phyloP scores from a whole-genome alignment of 2,888 invertebrate species.

The Monoplex corrugatus region DNA sequence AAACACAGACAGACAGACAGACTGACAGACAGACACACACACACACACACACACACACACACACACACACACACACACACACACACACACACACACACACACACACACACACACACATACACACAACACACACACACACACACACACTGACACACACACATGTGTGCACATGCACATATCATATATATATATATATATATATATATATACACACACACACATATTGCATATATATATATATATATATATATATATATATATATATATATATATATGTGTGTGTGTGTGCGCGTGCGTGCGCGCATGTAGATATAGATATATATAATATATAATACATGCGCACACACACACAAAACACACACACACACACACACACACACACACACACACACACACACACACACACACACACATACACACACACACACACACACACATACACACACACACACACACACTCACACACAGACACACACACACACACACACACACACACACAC shows the following conservation, averaged over 20 bases:
- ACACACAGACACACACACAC: not conserved
- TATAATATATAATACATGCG: no score
- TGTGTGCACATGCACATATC: no score
- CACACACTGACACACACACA: no score
- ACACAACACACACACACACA: no score
- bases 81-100: not conserved
- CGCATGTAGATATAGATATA: no score
- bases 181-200: no score
- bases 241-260: no score
- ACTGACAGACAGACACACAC: not conserved
- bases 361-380: constrained; percentile 13
- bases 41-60: not conserved
- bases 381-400: constrained; percentile 16
- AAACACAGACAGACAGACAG: no score
- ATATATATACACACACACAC: no score
- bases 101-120: not conserved
- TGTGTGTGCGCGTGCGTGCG: not conserved
- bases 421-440: constrained; percentile 14
- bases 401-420: constrained; percentile 4
- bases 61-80: constrained; percentile 25
- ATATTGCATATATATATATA: no score
- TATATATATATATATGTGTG: not conserved
- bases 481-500: constrained; percentile 40
- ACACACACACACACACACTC: not conserved
- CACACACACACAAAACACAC: not conserved